Evolutionary conservation across 2,113 vertebrate genomes (phyloP).

Genomic region (Craseonycteris thonglongyai): DNA sequence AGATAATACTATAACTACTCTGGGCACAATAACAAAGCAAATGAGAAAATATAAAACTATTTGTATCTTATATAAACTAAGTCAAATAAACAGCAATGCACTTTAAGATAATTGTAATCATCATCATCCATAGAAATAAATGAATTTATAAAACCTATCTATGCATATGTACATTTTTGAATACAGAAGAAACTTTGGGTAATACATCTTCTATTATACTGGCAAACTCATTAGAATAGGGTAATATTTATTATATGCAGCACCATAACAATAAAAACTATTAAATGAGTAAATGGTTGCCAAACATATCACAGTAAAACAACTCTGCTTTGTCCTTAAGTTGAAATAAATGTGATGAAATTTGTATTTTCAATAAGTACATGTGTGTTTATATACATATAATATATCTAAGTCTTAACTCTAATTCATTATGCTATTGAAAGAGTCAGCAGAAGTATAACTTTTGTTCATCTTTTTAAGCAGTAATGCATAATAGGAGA

Average conservation of each 20-base stretch:
- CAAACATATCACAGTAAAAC: conserved; percentile 56
- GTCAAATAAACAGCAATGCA: neutral
- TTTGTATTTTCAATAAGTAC: neutral
- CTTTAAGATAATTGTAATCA: conserved; percentile 49
- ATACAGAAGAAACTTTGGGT: conserved; percentile 50
- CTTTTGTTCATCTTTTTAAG: neutral
- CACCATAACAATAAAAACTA: conserved; percentile 66
- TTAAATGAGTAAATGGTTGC: conserved; percentile 73
- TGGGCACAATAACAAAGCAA: neutral
- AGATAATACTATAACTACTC: neutral
- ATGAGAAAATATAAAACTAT: conserved; percentile 21
- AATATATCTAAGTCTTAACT: neutral
- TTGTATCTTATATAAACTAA: neutral
- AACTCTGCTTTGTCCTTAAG: conserved; percentile 66
- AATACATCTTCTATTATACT: conserved; percentile 64
- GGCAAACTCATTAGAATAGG: conserved; percentile 70
- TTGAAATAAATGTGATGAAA: conserved; percentile 53
- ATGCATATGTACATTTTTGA: conserved; percentile 15
- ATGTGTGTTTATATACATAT: neutral
- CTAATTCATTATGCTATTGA: neutral
- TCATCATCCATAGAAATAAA: conserved; percentile 13
- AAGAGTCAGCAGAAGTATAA: neutral
- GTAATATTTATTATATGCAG: conserved; percentile 69
- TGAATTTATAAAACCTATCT: conserved; percentile 60
- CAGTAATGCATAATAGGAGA: neutral